phyloP scores from a whole-genome alignment of 1,140 invertebrate genomes.

The Bombyx mori region DNA sequence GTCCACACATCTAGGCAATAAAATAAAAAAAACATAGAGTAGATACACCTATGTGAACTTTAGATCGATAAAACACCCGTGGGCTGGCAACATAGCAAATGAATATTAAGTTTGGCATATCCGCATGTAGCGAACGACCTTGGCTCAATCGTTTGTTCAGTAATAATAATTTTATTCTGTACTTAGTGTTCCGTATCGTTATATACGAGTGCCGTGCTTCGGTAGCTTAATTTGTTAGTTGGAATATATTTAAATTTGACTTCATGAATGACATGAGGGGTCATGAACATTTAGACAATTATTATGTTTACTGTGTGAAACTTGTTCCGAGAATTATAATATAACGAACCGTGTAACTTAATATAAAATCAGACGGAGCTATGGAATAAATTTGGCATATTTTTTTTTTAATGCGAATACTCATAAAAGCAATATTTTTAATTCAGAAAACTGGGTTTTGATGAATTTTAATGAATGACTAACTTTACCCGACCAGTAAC shows the following conservation, averaged over 20 bases:
- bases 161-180: conserved; percentile 44
- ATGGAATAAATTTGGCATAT: no score
- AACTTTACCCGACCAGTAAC: neutral
- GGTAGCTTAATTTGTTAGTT: conserved; percentile 17
- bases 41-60: neutral
- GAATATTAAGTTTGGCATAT: conserved; percentile 54
- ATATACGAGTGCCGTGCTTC: conserved; percentile 23
- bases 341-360: no score
- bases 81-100: conserved; percentile 40
- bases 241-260: neutral
- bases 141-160: conserved; percentile 34
- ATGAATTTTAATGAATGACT: neutral
- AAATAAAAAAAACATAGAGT: no score
- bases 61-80: conserved; percentile 13
- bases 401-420: no score
- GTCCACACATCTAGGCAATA: no score
- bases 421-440: neutral
- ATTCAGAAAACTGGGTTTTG: neutral
- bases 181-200: conserved; percentile 51
- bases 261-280: neutral
- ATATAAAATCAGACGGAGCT: no score
- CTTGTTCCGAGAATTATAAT: no score
- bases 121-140: conserved; percentile 44
- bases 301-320: neutral
- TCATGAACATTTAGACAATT: conserved; percentile 5